Conservation (phyloP, 2,888 invertebrate genomes). For the Apeira syringaria region DNA sequence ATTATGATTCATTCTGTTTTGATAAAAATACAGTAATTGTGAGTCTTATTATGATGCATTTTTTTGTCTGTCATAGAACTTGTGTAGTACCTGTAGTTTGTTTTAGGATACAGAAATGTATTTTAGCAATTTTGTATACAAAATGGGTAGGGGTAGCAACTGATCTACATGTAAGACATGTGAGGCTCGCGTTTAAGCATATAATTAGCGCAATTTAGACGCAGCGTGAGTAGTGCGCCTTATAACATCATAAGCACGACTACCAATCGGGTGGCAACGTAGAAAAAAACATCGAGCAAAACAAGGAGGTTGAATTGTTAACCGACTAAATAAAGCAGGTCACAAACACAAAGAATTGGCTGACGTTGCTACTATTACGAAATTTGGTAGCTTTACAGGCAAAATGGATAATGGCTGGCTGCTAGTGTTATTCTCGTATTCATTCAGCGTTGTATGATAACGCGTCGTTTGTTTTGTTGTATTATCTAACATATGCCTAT, state of each 20-base stretch:
- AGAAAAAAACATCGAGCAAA: slow-evolving; percentile 64
- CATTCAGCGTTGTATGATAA: slow-evolving; percentile 37
- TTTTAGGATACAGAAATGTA: too few species aligned
- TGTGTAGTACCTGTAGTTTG: too few species aligned
- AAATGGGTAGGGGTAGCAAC: too few species aligned
- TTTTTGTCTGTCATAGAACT: too few species aligned
- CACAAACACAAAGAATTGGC: slow-evolving; percentile 54
- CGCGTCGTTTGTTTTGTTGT: slow-evolving; percentile 44
- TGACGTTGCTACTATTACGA: slow-evolving; percentile 31
- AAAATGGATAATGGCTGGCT: too few species aligned
- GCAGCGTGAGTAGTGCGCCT: slow-evolving; percentile 44
- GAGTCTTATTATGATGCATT: too few species aligned
- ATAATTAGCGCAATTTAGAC: neutral
- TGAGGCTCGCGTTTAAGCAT: too few species aligned
- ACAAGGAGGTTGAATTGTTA: slow-evolving; percentile 68
- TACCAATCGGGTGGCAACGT: slow-evolving; percentile 56
- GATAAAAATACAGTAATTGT: too few species aligned
- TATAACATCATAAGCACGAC: slow-evolving; percentile 41
- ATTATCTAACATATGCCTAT: too few species aligned
- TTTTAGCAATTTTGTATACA: too few species aligned
- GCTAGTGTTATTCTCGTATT: slow-evolving; percentile 42
- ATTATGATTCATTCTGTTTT: too few species aligned
- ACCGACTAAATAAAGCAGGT: slow-evolving; percentile 48
- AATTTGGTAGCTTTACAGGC: slow-evolving; percentile 28
- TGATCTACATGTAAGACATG: too few species aligned